Conservation (phyloP, 1,140 invertebrate species). For the Calycopis cecrops region DNA sequence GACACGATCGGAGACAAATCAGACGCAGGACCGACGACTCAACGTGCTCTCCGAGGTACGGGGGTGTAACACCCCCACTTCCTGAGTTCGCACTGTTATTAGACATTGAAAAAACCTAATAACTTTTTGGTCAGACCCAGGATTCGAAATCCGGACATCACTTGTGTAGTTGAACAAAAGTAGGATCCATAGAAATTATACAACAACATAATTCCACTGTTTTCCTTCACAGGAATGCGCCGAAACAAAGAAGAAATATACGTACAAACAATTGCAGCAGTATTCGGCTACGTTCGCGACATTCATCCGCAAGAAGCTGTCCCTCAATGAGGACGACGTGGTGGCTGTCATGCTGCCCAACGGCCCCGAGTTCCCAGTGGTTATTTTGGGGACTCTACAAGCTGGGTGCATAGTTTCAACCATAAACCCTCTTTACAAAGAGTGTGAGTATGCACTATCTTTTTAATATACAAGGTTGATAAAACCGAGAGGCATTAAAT, state of each 20-base stretch:
- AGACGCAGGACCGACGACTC: too few relatives aligned
- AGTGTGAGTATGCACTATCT: slow-evolving; percentile 76
- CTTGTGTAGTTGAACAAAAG: too few relatives aligned
- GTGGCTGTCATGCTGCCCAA: slow-evolving; percentile 84
- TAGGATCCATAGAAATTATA: too few relatives aligned
- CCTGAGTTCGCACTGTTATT: too few relatives aligned
- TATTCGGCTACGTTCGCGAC: slow-evolving; percentile 80
- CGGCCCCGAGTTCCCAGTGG: slow-evolving; percentile 83
- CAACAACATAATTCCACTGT: not conserved
- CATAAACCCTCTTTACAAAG: slow-evolving; percentile 87
- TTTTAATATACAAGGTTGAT: not conserved
- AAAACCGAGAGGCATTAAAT: too few relatives aligned
- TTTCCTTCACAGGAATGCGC: slow-evolving; percentile 80
- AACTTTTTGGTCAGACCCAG: too few relatives aligned
- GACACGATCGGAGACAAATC: too few relatives aligned
- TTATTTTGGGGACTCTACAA: slow-evolving; percentile 80
- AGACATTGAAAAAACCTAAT: too few relatives aligned
- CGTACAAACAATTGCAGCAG: slow-evolving; percentile 79
- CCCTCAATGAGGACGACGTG: slow-evolving; percentile 82
- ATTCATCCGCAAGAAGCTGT: slow-evolving; percentile 79
- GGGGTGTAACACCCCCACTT: too few relatives aligned
- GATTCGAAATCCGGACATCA: too few relatives aligned
- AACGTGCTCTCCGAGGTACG: too few relatives aligned
- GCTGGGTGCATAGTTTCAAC: slow-evolving; percentile 85
- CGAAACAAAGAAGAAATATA: slow-evolving; percentile 82